Percentiles rank a stretch among this genome's conserved stretches.
These are phyloP conservation scores for Myanophis thanlyinensis DNA, from an alignment of 2,113 vertebrate genomes.

Conservation along the genomic window DNA sequence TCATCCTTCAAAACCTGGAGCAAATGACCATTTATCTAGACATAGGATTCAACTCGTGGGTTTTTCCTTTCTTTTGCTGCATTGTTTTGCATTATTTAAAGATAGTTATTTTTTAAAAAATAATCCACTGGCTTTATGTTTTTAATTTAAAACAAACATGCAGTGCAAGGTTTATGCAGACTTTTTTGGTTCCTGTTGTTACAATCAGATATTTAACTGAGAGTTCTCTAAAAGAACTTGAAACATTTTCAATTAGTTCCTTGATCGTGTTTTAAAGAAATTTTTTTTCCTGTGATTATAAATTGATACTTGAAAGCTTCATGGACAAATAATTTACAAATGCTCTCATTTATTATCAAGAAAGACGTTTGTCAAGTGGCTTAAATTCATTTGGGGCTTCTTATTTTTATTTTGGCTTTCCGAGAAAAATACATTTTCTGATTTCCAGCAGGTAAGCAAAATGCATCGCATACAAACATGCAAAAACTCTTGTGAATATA, in stretches of 20 bases:
- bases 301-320: background rate
- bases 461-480: background rate
- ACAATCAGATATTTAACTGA: background rate
- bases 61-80: background rate
- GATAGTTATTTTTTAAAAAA: background rate
- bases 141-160: background rate
- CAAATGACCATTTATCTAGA: background rate
- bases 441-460: background rate
- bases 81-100: background rate
- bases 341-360: slow-evolving; percentile 1
- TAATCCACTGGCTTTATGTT: background rate
- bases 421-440: background rate
- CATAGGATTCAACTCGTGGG: background rate
- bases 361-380: background rate
- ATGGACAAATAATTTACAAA: background rate
- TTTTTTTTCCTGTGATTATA: background rate
- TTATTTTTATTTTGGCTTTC: background rate
- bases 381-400: background rate
- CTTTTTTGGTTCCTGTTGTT: background rate
- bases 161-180: background rate
- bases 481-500: background rate
- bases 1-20: background rate
- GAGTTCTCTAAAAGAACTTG: background rate
- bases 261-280: background rate
- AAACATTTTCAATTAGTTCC: background rate